A percentile compares a stretch with the other conserved stretches of the same genome.
These are phyloP conservation scores for Aethina tumida DNA, from an alignment of 1,140 invertebrate genomes.

Conservation along the genomic window DNA sequence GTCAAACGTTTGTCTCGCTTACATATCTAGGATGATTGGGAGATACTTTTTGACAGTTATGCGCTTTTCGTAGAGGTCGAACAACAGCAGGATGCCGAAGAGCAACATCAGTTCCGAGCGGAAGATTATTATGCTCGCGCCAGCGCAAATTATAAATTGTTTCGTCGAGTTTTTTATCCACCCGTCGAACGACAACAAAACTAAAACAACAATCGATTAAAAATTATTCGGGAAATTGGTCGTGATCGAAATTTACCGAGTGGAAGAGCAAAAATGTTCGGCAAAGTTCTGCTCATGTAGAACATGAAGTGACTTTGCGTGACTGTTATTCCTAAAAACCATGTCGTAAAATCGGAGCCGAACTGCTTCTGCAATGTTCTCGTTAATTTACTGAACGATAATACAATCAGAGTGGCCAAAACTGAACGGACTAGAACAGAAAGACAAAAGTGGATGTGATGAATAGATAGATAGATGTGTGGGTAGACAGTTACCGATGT, in stretches of 20 bases:
- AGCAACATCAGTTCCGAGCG: slow-evolving; percentile 81
- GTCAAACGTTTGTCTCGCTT: neutral
- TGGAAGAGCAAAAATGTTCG: slow-evolving; percentile 91
- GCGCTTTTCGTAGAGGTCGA: slow-evolving; percentile 58
- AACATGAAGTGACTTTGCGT: slow-evolving; percentile 98
- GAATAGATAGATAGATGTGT: neutral
- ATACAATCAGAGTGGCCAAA: slow-evolving; percentile 65
- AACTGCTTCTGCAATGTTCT: slow-evolving; percentile 63
- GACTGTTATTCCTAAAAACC: slow-evolving; percentile 76
- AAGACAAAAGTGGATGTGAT: slow-evolving; percentile 20
- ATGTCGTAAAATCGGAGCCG: slow-evolving; percentile 65
- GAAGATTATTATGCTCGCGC: slow-evolving; percentile 83
- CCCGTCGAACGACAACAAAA: slow-evolving; percentile 72
- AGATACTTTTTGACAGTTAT: slow-evolving; percentile 45
- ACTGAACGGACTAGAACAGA: slow-evolving; percentile 75
- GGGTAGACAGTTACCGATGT: slow-evolving; percentile 69
- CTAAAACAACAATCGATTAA: slow-evolving; percentile 48
- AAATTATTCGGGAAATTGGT: slow-evolving; percentile 4
- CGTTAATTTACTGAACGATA: slow-evolving; percentile 62
- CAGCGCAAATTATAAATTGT: slow-evolving; percentile 75
- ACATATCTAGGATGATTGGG: too few relatives aligned
- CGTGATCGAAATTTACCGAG: slow-evolving; percentile 58
- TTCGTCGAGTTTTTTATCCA: slow-evolving; percentile 73
- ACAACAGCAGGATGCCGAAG: slow-evolving; percentile 76
- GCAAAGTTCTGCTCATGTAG: slow-evolving; percentile 87